Base-by-base conservation (phyloP, 2,113 vertebrate genomes). In the Sebastes fasciatus region DNA sequence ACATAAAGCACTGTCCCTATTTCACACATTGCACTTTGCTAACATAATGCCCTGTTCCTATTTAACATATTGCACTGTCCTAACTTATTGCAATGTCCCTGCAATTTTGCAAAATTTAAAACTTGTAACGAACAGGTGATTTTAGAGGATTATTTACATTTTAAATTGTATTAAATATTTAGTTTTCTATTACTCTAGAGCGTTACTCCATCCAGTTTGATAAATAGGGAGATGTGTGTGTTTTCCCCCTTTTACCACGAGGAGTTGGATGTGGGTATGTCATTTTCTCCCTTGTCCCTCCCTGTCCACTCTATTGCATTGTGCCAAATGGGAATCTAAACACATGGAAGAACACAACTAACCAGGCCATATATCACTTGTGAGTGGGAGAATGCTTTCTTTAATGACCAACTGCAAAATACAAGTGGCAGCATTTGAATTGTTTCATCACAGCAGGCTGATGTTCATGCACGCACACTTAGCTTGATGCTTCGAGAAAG, bases 241-340 rank as follows among this genome's bases (percentile, higher is more conserved):
- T 21, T 12, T n/a, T 62, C 8, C 26, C 60, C 26, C 10, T 40
- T 60, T 51, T 48, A 43, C 26, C 4, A 54, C 4, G 12, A 57
- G n/a, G 54, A 68, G 21, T 10, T 75, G 42, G 57, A 68, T 48
- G 46, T 62, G 46, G 8, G 16, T 4, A 5, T 23, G 23, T 11
- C 4, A 43, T 19, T 60, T 60, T 58, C 60, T 57, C 42, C 34
- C 3, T 34, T 34, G 34, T 34, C 34, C 34, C 34, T 34, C 34
- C 43, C 12, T 58, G 26, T 71, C 40, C 34, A 12, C 40, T 66
- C 52, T 45, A 11, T 16, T 51, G 43, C 65, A 58, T 46, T 66
- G 54, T 66, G 78, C 51, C 73, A 77, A 71, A 73, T 73, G 74
- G 61, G 60, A 54, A 46, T 61, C 26, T 40, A 80, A 52, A n/a